These are phyloP conservation scores for Palaemon carinicauda DNA, from an alignment of 1,140 invertebrate species.

Conservation along the genomic window DNA sequence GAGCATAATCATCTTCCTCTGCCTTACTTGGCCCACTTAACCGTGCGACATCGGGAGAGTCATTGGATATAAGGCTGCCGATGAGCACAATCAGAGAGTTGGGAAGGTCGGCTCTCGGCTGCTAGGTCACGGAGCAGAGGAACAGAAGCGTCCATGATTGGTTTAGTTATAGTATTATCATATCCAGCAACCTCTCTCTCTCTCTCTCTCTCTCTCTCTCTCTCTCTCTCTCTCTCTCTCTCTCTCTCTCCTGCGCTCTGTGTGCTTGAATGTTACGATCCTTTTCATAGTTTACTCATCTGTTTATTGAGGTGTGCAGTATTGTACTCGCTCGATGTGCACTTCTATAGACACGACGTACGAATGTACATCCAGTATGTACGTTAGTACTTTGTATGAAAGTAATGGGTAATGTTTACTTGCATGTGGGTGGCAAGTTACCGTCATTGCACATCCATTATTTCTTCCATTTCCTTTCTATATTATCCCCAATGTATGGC, in stretches of 20 bases:
- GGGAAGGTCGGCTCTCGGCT: not conserved
- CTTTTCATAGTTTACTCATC: not conserved
- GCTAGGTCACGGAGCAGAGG: not conserved
- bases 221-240: constrained; percentile 4
- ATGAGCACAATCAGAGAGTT: constrained; percentile 12
- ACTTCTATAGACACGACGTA: too few species aligned
- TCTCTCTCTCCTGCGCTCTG: constrained; percentile 8
- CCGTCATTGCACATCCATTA: too few species aligned
- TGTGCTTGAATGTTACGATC: not conserved
- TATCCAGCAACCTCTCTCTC: constrained; percentile 16
- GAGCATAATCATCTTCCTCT: constrained; percentile 3
- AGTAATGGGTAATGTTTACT: too few species aligned
- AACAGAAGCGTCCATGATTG: not conserved
- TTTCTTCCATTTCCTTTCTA: too few species aligned
- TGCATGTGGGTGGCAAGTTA: too few species aligned
- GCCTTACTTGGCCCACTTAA: constrained; percentile 21
- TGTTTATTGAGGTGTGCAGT: too few species aligned
- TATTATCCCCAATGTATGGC: too few species aligned
- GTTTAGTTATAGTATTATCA: constrained; percentile 37
- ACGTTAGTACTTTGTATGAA: too few species aligned
- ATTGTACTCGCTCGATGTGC: too few species aligned
- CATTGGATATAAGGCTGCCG: constrained; percentile 22
- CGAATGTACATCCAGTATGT: too few species aligned
- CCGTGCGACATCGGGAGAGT: not conserved
- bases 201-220: constrained; percentile 3